phyloP scores from a whole-genome alignment of 2,888 invertebrate species.

The Odontothrips loti region DNA sequence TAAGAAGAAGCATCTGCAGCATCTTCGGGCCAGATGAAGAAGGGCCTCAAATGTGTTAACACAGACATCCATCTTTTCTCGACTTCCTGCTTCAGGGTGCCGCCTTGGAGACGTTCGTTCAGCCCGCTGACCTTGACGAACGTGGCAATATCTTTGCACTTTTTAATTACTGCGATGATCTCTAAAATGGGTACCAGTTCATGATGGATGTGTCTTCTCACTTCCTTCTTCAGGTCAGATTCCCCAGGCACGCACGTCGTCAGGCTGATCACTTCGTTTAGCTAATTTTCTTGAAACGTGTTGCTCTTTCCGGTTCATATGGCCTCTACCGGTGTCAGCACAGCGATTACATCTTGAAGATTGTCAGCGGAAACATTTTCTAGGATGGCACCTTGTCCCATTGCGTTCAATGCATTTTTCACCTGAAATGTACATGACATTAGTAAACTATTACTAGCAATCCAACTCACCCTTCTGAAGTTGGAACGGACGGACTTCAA shows the following conservation, averaged over 20 bases:
- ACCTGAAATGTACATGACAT: neutral
- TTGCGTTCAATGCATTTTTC: neutral
- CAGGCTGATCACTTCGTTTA: neutral
- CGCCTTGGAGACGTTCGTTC: neutral
- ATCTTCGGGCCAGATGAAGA: conserved; percentile 8
- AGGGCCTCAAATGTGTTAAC: neutral
- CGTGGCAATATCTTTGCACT: neutral
- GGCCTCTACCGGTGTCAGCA: neutral
- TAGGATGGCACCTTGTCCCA: neutral
- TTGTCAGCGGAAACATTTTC: neutral
- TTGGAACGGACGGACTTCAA: neutral
- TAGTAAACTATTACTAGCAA: neutral
- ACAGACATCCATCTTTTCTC: neutral
- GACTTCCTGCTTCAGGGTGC: neutral
- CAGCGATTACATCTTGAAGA: neutral
- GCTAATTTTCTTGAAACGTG: neutral
- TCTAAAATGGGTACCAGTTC: neutral
- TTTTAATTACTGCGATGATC: neutral
- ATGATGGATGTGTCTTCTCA: neutral
- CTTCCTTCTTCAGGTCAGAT: neutral
- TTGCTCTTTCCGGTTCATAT: neutral
- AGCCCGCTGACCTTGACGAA: neutral
- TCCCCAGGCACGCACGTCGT: neutral
- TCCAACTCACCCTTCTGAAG: neutral
- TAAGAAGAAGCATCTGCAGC: neutral